These are phyloP conservation scores for Thumatha senex DNA, from an alignment of 2,888 invertebrate species.

Conservation along the genomic window DNA sequence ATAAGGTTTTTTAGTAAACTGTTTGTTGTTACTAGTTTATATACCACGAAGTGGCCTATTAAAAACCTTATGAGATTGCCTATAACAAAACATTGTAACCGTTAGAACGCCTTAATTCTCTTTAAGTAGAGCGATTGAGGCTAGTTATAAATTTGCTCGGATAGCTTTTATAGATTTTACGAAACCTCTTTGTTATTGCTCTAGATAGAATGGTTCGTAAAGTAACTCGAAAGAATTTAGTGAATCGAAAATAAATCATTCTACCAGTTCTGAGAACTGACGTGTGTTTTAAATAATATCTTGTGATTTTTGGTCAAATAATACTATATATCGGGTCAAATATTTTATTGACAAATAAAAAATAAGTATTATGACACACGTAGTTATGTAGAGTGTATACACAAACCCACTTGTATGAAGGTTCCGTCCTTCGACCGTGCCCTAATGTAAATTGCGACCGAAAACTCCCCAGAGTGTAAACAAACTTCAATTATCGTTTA, in stretches of 20 bases:
- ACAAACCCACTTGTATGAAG: neutral
- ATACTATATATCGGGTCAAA: too few species aligned
- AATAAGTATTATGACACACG: too few species aligned
- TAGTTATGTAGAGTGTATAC: too few species aligned
- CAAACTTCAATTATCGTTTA: conserved; percentile 15
- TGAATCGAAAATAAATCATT: too few species aligned
- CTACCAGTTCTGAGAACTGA: too few species aligned
- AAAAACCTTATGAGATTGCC: conserved; percentile 16
- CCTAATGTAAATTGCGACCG: conserved; percentile 1
- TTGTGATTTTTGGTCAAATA: too few species aligned
- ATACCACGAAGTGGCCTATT: conserved; percentile 29
- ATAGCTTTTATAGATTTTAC: neutral
- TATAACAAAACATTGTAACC: conserved; percentile 10
- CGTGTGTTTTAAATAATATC: too few species aligned
- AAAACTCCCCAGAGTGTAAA: conserved; percentile 12
- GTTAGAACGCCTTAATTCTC: conserved; percentile 19
- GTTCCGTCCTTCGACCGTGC: conserved; percentile 2
- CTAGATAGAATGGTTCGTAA: too few species aligned
- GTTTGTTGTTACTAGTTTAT: conserved; percentile 36
- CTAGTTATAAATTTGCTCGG: conserved; percentile 1
- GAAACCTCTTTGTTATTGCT: neutral
- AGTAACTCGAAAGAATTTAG: too few species aligned
- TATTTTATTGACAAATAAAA: too few species aligned
- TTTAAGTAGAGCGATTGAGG: conserved; percentile 21
- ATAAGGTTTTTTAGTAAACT: conserved; percentile 44